Evolutionary conservation across 2,888 invertebrate species (phyloP), one percentile per base, ranked within the genome.

Genomic region (Troides aeacus): DNA sequence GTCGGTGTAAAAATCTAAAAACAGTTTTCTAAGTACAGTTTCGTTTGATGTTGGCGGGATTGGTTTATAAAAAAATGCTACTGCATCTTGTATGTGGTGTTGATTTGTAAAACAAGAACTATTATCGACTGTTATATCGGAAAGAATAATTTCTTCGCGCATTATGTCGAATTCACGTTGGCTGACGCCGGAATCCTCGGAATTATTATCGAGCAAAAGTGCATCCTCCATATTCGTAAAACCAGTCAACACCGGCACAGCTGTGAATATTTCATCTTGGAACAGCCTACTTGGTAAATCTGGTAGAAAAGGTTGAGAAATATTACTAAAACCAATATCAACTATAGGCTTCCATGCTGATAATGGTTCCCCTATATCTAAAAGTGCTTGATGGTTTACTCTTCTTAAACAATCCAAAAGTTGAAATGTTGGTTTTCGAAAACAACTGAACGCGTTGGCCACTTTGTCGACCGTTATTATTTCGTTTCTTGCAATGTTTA

Each of bases 151-250:
- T 77, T 96, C 96, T 70, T 92, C 92, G 53, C 96, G 92, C 85
- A 95, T 93, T 23, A 90, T 85, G 72, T 95, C 94, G 74, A 95
- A 95, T 74, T 94, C 94, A 58, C 86, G 87, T 72, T 91, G 89
- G 73, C 94, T 94, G 50, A 96, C 90, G 17, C 94, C 94, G 3
- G 94, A 93, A 56, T 95, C 94, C 64, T 94, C 93, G 62, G 93
- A 92, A 58, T 93, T 93, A 50, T 93, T 94, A 59, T 94, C 90
- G 36, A 94, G 83, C n/a, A 94, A 92, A 1, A 97, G 83, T 10
- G 95, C 95, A 76, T 96, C 96, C 86, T 97, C 97, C 95, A 97
- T 97, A 76, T 96, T 95, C 0, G 97, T 97, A 76, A 95, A 97
- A 0, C 96, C 96, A n/a, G 95, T 94, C 75, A 97, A 84, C 18